Evolutionary conservation across 2,888 invertebrate genomes (phyloP), one percentile per base, ranked within the genome.

Genomic region (Nomada ruficornis): DNA sequence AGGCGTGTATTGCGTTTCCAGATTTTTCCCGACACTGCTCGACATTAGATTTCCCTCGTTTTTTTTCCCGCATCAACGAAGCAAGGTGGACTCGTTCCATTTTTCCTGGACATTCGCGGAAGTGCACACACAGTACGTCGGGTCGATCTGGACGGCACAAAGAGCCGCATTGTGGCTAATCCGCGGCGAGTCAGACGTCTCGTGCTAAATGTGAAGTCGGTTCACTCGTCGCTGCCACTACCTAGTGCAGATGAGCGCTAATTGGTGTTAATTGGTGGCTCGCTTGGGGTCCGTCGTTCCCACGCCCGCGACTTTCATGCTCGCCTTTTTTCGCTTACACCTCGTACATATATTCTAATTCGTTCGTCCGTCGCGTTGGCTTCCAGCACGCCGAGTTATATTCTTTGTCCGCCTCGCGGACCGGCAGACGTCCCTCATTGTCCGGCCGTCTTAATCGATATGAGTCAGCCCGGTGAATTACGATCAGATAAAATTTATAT

Each of bases 211-310:
- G 88, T 84, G 83, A 89, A 87, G 89, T 86, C 89, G 83, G 83
- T 82, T 85, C 85, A 79, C 83, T 70, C 83, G 82, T 80, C 73
- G 86, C 84, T 82, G 87, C 84, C 86, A 82, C 89, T 92, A 92
- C 93, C 92, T 93, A 92, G 91, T 91, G 91, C 91, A 93, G 93
- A 93, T 93, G 93, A 93, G 91, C 91, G 91, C 90, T 94, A 93
- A 94, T 94, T 94, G 93, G 93, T 93, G 93, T 93, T 94, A 94
- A 94, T 93, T 94, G 93, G 91, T 91, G 92, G 90, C 91, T 91
- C 91, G 90, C 91, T 91, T 90, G 88, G 87, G 88, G 90, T 87
- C 90, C 89, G 88, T 85, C 92, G 93, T 93, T 93, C 93, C 92
- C 93, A 93, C 93, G 93, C 93, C 93, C 92, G 91, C 93, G 92